phyloP scores from a whole-genome alignment of 2,888 invertebrate genomes.

The Pyrrhosoma nymphula region DNA sequence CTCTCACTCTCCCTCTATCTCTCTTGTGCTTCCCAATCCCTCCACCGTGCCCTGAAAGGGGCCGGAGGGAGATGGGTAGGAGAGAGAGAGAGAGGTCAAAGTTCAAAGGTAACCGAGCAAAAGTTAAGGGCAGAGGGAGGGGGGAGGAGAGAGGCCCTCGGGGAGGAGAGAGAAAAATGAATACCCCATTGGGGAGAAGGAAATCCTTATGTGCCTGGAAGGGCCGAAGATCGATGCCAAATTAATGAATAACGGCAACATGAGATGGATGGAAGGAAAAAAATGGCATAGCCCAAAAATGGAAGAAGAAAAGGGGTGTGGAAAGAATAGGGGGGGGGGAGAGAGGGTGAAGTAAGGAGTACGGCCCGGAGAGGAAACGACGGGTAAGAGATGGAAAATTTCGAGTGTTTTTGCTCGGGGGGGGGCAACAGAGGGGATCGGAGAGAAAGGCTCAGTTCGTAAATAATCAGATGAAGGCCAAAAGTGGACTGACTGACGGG shows the following conservation, averaged over 20 bases:
- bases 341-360: background rate
- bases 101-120: slow-evolving; percentile 48
- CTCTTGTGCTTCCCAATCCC: background rate
- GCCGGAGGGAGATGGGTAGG: background rate
- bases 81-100: slow-evolving; percentile 36
- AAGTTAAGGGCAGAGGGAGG: background rate
- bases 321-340: background rate
- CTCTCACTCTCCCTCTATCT: background rate
- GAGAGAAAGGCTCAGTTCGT: background rate
- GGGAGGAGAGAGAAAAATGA: background rate
- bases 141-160: background rate
- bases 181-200: background rate
- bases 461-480: slow-evolving; percentile 31
- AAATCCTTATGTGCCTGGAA: background rate
- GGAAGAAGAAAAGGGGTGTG: background rate
- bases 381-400: slow-evolving; percentile 20
- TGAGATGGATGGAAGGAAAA: background rate
- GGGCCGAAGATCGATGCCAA: slow-evolving; percentile 56
- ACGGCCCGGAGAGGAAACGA: background rate
- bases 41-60: background rate
- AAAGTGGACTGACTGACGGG: background rate
- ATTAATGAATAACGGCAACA: slow-evolving; percentile 49
- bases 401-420: background rate
- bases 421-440: background rate
- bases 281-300: background rate